These are phyloP conservation scores for Spodoptera frugiperda DNA, from an alignment of 1,140 invertebrate species.

Conservation along the genomic window DNA sequence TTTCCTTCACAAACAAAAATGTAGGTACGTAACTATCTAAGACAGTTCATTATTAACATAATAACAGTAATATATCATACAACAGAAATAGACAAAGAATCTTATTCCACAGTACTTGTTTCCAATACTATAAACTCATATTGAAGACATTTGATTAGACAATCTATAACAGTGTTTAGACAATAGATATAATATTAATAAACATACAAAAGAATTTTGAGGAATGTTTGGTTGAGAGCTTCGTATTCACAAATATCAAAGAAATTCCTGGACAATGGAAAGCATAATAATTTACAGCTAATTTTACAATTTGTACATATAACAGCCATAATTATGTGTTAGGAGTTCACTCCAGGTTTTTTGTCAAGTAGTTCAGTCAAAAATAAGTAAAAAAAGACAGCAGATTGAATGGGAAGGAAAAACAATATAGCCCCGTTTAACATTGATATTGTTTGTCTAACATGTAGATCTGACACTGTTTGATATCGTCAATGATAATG, in stretches of 20 bases:
- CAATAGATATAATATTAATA: constrained; percentile 1
- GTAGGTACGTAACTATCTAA: constrained; percentile 60
- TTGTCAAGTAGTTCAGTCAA: too few relatives aligned
- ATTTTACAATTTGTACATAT: constrained; percentile 38
- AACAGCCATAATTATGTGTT: neutral
- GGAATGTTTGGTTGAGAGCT: constrained; percentile 19
- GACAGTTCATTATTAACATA: constrained; percentile 44
- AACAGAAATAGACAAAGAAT: neutral
- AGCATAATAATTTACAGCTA: constrained; percentile 22
- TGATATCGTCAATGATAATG: constrained; percentile 48
- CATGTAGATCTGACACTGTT: constrained; percentile 53
- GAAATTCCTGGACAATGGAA: neutral
- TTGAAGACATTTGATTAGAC: constrained; percentile 1
- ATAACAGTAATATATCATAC: constrained; percentile 30
- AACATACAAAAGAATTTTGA: constrained; percentile 6
- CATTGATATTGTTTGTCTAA: constrained; percentile 51
- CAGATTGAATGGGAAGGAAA: constrained; percentile 57
- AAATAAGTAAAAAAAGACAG: too few relatives aligned
- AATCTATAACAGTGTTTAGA: neutral
- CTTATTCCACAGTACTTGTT: constrained; percentile 12
- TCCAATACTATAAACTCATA: neutral
- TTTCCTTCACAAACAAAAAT: constrained; percentile 76
- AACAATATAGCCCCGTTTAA: constrained; percentile 55
- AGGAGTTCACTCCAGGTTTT: too few relatives aligned
- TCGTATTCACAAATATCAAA: constrained; percentile 25